These are phyloP conservation scores for Chironomus riparius DNA, from an alignment of 2,888 invertebrate species.

Conservation along the genomic window DNA sequence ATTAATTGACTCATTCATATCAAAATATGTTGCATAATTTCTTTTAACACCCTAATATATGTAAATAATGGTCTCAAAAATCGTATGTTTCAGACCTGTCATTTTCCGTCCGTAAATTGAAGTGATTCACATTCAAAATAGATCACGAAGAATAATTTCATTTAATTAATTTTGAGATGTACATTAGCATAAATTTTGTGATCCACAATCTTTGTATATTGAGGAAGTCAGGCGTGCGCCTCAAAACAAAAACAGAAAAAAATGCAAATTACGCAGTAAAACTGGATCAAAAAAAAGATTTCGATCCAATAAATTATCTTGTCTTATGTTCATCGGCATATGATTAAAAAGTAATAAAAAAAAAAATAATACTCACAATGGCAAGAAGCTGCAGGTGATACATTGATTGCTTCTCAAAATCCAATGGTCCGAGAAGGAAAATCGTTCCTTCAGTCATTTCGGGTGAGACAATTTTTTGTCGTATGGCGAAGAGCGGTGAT, in stretches of 20 bases:
- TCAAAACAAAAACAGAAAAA: background rate
- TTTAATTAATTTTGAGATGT: constrained; percentile 11
- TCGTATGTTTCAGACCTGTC: background rate
- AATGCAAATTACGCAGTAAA: constrained; percentile 21
- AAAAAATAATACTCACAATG: constrained; percentile 56
- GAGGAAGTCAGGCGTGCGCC: background rate
- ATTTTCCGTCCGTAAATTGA: background rate
- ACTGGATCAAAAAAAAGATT: background rate
- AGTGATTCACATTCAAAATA: background rate
- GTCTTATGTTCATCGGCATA: constrained; percentile 1
- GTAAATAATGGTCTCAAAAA: background rate
- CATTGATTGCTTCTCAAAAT: constrained; percentile 83
- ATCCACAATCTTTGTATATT: background rate
- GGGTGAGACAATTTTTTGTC: constrained; percentile 63
- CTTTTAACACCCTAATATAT: background rate
- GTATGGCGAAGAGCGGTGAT: constrained; percentile 65
- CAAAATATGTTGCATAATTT: background rate
- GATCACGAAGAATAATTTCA: background rate
- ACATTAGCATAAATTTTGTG: constrained; percentile 2
- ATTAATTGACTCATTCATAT: no score
- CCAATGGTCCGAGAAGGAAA: constrained; percentile 65
- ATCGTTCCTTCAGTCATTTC: constrained; percentile 74
- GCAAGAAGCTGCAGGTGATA: constrained; percentile 80
- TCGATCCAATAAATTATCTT: constrained; percentile 12
- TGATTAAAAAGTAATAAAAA: constrained; percentile 11